Percentiles rank a stretch among this genome's conserved stretches.
Evolutionary conservation across 2,113 vertebrate species (phyloP).

Genomic region (Hystrix cristata): DNA sequence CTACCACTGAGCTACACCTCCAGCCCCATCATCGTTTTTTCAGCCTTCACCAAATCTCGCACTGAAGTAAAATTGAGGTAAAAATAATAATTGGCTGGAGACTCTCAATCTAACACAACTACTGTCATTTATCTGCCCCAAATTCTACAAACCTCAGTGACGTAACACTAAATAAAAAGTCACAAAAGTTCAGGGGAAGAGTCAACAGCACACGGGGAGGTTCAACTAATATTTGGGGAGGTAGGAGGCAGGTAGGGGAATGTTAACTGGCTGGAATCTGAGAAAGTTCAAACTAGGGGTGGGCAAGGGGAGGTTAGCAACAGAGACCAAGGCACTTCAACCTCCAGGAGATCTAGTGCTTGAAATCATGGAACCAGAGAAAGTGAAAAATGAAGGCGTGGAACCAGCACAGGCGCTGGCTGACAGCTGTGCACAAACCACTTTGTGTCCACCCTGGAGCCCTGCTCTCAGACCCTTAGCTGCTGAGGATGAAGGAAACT

Average conservation of each 20-base stretch:
- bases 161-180: slow-evolving; percentile 43
- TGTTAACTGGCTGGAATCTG: neutral
- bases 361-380: neutral
- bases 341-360: neutral
- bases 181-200: neutral
- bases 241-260: neutral
- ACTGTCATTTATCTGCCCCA: neutral
- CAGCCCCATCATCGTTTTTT: neutral
- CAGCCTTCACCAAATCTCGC: slow-evolving; percentile 15
- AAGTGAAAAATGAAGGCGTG: neutral
- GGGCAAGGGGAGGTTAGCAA: neutral
- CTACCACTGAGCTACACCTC: neutral
- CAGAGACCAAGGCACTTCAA: neutral
- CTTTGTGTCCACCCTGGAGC: neutral
- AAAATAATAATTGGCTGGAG: neutral
- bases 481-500: neutral
- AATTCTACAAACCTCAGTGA: neutral
- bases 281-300: neutral
- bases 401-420: neutral
- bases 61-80: slow-evolving; percentile 29
- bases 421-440: neutral
- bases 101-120: neutral
- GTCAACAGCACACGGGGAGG: neutral
- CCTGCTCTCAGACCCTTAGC: neutral
- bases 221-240: slow-evolving; percentile 11